Evolutionary conservation across 2,797 vertebrate genomes (phyloP).

Genomic region (Poecilia velifera): DNA sequence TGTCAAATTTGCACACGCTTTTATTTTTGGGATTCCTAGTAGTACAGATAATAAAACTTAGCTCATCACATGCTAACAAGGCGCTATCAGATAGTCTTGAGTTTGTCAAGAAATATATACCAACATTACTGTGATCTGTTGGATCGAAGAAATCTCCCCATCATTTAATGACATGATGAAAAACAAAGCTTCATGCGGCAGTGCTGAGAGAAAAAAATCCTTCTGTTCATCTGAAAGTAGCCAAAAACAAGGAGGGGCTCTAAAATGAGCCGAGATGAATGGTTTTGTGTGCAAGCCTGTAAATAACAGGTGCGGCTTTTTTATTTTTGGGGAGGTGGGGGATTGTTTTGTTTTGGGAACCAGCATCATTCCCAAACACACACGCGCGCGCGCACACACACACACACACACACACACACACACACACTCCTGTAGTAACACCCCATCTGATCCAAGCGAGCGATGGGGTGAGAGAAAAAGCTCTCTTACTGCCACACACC

Average conservation of each 20-base stretch:
- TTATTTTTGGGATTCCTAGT: not conserved
- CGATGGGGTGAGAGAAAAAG: slow-evolving; percentile 35
- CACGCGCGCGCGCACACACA: not conserved
- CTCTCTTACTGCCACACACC: slow-evolving; percentile 49
- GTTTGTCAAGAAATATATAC: not conserved
- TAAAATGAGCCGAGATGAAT: slow-evolving; percentile 50
- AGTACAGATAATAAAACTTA: not conserved
- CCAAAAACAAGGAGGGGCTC: slow-evolving; percentile 11
- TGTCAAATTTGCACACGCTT: not conserved
- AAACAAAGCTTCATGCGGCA: not conserved
- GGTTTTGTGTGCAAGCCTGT: slow-evolving; percentile 44
- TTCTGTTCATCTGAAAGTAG: slow-evolving; percentile 18
- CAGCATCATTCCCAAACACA: slow-evolving; percentile 45
- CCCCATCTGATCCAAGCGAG: slow-evolving; percentile 36
- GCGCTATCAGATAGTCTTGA: not conserved
- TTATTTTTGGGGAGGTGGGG: not conserved
- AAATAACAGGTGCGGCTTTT: slow-evolving; percentile 68
- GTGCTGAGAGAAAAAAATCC: not conserved
- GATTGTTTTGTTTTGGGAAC: slow-evolving; percentile 62
- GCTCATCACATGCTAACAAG: not conserved
- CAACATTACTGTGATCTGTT: not conserved
- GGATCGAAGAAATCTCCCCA: not conserved
- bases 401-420: slow-evolving; percentile 13
- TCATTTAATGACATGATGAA: not conserved
- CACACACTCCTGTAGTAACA: slow-evolving; percentile 13